Percentiles rank a stretch among this genome's conserved stretches.
These are phyloP conservation scores for Neogale vison DNA, from an alignment of 2,113 vertebrate genomes.

Conservation along the genomic window DNA sequence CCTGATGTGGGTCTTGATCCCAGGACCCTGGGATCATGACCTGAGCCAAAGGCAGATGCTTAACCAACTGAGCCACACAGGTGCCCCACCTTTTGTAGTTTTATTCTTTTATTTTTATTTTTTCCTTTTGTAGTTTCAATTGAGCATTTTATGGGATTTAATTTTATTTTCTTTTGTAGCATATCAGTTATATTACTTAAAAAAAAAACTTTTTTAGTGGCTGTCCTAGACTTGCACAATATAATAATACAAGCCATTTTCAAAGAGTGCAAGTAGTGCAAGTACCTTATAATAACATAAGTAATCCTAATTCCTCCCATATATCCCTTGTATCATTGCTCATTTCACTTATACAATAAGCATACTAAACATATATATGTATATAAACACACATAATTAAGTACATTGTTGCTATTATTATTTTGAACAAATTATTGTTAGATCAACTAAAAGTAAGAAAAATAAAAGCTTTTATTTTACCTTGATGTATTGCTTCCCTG, in stretches of 20 bases:
- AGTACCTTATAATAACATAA: neutral
- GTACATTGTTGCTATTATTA: neutral
- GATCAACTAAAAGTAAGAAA: neutral
- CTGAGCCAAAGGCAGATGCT: too few relatives aligned
- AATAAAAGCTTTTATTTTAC: neutral
- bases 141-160: neutral
- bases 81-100: too few relatives aligned
- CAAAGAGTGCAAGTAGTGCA: neutral
- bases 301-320: neutral
- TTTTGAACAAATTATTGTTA: neutral
- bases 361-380: neutral
- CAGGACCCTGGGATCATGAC: too few relatives aligned
- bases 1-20: too few relatives aligned
- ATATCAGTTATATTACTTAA: neutral
- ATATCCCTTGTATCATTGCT: neutral
- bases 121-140: too few relatives aligned
- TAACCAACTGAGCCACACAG: too few relatives aligned
- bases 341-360: neutral
- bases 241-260: neutral
- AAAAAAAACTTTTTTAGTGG: neutral
- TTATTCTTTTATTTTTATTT: too few relatives aligned
- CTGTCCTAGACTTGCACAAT: neutral
- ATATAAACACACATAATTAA: neutral
- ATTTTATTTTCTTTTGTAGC: neutral
- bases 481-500: neutral